These are phyloP conservation scores for Octodonta nipae DNA, from an alignment of 2,888 invertebrate genomes.

Conservation along the genomic window DNA sequence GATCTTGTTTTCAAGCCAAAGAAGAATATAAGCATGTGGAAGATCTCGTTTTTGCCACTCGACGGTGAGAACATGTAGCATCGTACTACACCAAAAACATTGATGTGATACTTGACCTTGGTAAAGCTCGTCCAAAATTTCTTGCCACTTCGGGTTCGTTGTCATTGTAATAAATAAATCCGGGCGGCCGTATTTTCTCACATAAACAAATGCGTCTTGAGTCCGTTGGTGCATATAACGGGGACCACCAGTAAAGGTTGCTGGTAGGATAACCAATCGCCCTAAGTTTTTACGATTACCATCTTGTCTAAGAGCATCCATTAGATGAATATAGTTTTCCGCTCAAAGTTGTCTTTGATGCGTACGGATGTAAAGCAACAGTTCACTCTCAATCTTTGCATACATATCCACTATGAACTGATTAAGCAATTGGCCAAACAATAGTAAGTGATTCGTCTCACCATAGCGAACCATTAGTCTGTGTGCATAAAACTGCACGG, in stretches of 20 bases:
- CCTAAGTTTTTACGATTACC: background rate
- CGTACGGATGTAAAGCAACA: too few species aligned
- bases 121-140: background rate
- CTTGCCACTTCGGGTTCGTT: background rate
- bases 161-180: background rate
- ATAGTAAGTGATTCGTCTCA: too few species aligned
- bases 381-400: too few species aligned
- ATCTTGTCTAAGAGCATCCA: background rate
- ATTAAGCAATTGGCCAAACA: too few species aligned
- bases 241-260: background rate
- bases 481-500: too few species aligned
- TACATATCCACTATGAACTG: too few species aligned
- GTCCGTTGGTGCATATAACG: background rate
- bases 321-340: background rate
- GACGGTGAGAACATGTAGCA: background rate
- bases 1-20: too few species aligned
- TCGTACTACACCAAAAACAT: background rate
- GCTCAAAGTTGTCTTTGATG: background rate
- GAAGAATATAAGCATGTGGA: too few species aligned
- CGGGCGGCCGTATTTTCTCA: background rate
- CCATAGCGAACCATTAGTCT: too few species aligned
- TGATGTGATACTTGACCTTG: background rate
- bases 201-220: background rate
- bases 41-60: background rate
- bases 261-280: background rate